Evolutionary conservation across 2,888 invertebrate genomes (phyloP), one percentile per base, ranked within the genome.

Genomic region (Sarcophaga carnaria): DNA sequence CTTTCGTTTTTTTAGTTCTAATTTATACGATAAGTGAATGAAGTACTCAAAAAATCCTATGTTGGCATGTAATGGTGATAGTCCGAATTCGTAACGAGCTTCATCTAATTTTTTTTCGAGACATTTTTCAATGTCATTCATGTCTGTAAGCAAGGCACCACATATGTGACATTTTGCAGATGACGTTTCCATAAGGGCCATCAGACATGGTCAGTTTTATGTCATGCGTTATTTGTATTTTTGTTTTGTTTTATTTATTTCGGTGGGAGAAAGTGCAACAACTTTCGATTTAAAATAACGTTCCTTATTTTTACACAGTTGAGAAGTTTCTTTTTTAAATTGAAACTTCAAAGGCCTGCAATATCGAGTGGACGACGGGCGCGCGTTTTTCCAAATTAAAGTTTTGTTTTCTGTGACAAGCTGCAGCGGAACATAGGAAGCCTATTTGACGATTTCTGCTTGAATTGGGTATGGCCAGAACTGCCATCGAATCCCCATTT

Each of bases 11-110:
- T n/a, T n/a, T n/a, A n/a, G n/a, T n/a, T n/a, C n/a, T n/a, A n/a
- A n/a, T 63, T 59, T 74, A 59, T 69, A 67, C 66, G 80, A 83
- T 64, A 47, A 72, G 27, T 87, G 66, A 66, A 66, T 66, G 45
- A 66, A 66, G 45, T 66, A 66, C 66, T 66, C 66, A 37, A 66
- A 66, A 67, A 89, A 88, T 45, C 66, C 37, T 12, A 54, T 20
- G 22, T 54, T 70, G 47, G 20, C 37, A 22, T 66, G 66, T 37
- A 37, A 17, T n/a, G 79, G 66, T 66, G 17, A 12, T 12, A 66
- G 14, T 66, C 45, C 1, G 10, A 63, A 63, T 63, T 63, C 25
- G 25, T 67, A 78, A 78, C 64, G 64, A 17, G 69, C 25, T 63
- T 63, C 63, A 63, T n/a, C 66, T 66, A 25, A 45, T 66, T 37